phyloP scores from a whole-genome alignment of 2,797 vertebrate genomes.

The Tinamus major region DNA sequence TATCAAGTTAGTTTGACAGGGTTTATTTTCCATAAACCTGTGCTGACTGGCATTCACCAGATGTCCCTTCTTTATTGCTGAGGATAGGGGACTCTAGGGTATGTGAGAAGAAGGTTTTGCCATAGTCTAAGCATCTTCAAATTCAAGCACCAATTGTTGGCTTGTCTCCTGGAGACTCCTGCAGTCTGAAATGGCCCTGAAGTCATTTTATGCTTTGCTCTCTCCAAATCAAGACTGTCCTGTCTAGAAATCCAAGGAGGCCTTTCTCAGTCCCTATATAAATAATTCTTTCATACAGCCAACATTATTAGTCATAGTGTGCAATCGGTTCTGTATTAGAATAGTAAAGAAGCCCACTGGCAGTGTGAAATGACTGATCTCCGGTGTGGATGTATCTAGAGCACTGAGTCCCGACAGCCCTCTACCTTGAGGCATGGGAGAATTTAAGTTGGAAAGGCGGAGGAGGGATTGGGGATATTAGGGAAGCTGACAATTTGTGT shows the following conservation, averaged over 20 bases:
- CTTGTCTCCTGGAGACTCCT: not conserved
- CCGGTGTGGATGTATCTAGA: conserved; percentile 51
- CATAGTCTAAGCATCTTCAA: not conserved
- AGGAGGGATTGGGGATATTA: conserved; percentile 53
- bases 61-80: conserved; percentile 4
- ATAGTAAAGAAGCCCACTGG: conserved; percentile 66
- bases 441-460: conserved; percentile 55
- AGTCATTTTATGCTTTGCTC: conserved; percentile 67
- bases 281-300: conserved; percentile 75
- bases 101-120: not conserved
- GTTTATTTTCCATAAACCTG: conserved; percentile 15
- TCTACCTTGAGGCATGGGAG: conserved; percentile 61
- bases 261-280: conserved; percentile 72
- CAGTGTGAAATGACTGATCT: conserved; percentile 73
- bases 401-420: not conserved
- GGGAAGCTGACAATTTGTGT: conserved; percentile 49
- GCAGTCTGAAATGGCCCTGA: conserved; percentile 24
- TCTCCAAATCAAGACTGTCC: conserved; percentile 67
- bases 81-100: not conserved
- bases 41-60: not conserved
- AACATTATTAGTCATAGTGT: conserved; percentile 76
- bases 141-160: conserved; percentile 37
- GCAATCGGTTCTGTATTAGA: conserved; percentile 64
- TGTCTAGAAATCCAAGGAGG: conserved; percentile 72
- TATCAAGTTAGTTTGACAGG: not conserved